Base-by-base conservation (phyloP, 1,140 invertebrate species). In the Ephestia elutella region DNA sequence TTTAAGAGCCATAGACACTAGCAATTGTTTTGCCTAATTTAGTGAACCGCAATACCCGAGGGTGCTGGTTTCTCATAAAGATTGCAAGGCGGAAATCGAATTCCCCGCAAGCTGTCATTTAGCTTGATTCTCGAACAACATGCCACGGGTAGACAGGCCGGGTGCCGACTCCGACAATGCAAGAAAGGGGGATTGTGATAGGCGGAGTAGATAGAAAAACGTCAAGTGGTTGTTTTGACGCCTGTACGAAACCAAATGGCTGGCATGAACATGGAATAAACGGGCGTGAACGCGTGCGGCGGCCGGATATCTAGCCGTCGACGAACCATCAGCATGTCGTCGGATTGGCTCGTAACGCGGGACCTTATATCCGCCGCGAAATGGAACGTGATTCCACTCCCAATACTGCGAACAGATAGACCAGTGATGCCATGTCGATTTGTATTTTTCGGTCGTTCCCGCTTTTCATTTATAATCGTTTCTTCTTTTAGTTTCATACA, bases 331-430 rank as follows among this genome's bases (percentile, higher is more conserved):
- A 74, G 64, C 69, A 67, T 65, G 74, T 72, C 69, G 75, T 67
- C 72, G 75, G 73, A 83, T 78, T 70, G 76, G 75, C 71, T 71
- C 71, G 73, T 86, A 82, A 82, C 79, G 65, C 62, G 75, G 68
- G 59, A 64, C 73, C 78, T 69, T 78, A 82, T 83, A 83, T 82
- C 82, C 82, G 80, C 70, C 76, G 73, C 80, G 78, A 78, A 86
- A 86, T 86, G 75, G 74, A 79, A 82, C 76, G 80, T 82, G 79
- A 74, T 74, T 79, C 71, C 70, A 82, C 71, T 79, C 68, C 70
- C 68, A 68, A 76, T 73, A 68, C 56, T 56, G 53, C 49, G 64
- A 59, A 35, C 49, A 49, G 32, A 68, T 59, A 58, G n/a, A 25
- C 59, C 32, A 35, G 13, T 35, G 13, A 9, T 21, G 13, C 19